Evolutionary conservation across 2,888 invertebrate species (phyloP), one percentile per base, ranked within the genome.

Genomic region (Selenia dentaria): DNA sequence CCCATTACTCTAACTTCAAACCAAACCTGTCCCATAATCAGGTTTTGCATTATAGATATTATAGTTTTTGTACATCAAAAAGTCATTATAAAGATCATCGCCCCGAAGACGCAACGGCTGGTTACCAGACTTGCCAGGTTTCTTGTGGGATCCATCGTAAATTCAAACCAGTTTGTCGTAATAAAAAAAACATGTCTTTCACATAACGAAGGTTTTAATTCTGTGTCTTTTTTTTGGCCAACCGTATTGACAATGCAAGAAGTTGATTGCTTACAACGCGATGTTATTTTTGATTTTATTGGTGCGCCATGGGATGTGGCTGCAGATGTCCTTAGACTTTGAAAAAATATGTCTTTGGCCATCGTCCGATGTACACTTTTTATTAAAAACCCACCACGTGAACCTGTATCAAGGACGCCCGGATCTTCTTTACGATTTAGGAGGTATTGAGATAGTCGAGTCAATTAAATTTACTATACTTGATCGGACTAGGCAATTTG

Each of bases 21-120:
- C 52, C 11, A 41, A 41, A 43, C 52, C 51, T 9, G 33, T 57
- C 37, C 28, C 35, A 34, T 49, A 34, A 31, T 40, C 54, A 46
- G 41, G 54, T 52, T 50, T 39, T 29, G 45, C 44, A 10, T 47
- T 38, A 34, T 48, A 41, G 33, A 37, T 37, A 6, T 45, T 40
- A 38, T 43, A 44, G 41, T 47, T 52, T 62, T 66, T 59, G 38
- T 47, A 12, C 37, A 26, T 35, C 40, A 42, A 27, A n/a, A 39
- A 55, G 42, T 32, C 45, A 40, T 43, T 46, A 38, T 12, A 35
- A 45, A 43, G 48, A 45, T 42, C 54, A 25, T 36, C 36, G 50
- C 28, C 41, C 48, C 9, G 31, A 29, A 6, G 28, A 37, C 35
- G 22, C 22, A 8, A 8, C 5, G 20, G 16, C 37, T 12, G 33